Evolutionary conservation across 2,797 vertebrate species (phyloP), one percentile per base, ranked within the genome.

Genomic region (Phoebastria nigripes): DNA sequence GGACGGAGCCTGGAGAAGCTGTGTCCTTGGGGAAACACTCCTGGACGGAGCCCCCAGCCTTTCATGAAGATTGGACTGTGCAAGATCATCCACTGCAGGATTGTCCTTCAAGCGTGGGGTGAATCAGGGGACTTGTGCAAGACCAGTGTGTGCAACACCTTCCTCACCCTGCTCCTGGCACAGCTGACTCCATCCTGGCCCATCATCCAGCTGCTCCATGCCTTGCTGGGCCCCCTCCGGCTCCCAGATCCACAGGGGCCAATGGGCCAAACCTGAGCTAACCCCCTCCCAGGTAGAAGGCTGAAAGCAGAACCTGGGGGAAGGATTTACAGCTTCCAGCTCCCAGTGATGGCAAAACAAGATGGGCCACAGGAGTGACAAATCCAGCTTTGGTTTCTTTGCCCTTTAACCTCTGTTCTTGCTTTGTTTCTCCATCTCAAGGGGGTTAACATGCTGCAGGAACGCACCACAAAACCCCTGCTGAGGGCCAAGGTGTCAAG

Each of bases 171-270:
- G 13, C 54, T 82, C 54, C 72, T 3, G n/a, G 49, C 37, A 29
- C 37, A n/a, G 66, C 1, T 5, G 5, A 4, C 63, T 71, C 65
- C 59, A 52, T 15, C 54, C 65, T 29, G 21, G 29, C 46, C 46
- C 3, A 0, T 39, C 18, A 55, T 88, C 54, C 2, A 3, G 42
- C 51, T 87, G 59, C 62, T 59, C 58, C 2, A 0, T 8, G 35
- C 33, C 72, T 12, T 2, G 44, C 82, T 70, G 61, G 59, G 9
- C 37, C 28, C 46, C 41, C 52, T 82, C 56, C 3, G 6, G 49
- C 33, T 71, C 31, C 21, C 0, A 2, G 33, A 41, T 69, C 76
- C 89, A 24, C 0, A 0, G 7, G 6, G 49, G 20, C 25, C 6
- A 5, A 47, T 0, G 8, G 15, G 15, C 28, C 56, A 66, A 83